phyloP scores from a whole-genome alignment of 2,888 invertebrate species.

The Drosophila longiperda region DNA sequence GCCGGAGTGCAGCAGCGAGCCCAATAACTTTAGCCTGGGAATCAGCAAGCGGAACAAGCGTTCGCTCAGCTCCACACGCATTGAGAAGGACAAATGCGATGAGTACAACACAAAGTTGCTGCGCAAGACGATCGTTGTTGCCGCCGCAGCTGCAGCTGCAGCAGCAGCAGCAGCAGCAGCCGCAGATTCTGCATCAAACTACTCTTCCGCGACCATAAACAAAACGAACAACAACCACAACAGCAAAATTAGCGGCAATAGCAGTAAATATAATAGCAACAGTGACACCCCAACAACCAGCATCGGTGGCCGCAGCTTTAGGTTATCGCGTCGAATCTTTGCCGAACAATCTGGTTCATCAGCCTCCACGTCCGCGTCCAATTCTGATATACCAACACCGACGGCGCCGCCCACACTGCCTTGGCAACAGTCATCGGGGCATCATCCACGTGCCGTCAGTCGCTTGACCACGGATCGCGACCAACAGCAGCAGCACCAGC shows the following conservation, averaged over 20 bases:
- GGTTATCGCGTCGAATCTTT: conserved; percentile 65
- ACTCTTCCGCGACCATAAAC: not conserved
- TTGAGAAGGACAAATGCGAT: conserved; percentile 85
- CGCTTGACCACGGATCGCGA: conserved; percentile 50
- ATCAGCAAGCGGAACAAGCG: conserved; percentile 84
- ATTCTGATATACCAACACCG: conserved; percentile 80
- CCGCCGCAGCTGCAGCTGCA: conserved; percentile 55
- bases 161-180: conserved; percentile 36
- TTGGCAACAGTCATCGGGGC: conserved; percentile 55
- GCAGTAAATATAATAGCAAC: conserved; percentile 37
- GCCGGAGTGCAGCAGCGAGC: conserved; percentile 14
- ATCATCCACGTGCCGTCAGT: conserved; percentile 31
- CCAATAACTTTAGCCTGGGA: conserved; percentile 50
- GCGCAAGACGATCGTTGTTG: conserved; percentile 77
- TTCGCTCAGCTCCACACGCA: conserved; percentile 85
- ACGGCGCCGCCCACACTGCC: conserved; percentile 70
- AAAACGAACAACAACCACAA: conserved; percentile 28
- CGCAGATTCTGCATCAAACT: conserved; percentile 21
- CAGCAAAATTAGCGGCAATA: conserved; percentile 38
- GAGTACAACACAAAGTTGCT: conserved; percentile 84
- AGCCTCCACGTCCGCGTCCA: conserved; percentile 77
- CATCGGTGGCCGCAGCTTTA: conserved; percentile 56
- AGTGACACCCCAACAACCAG: conserved; percentile 42
- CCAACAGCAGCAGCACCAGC: conserved; percentile 64
- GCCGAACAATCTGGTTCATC: conserved; percentile 65